A percentile compares a stretch with the other conserved stretches of the same genome.
phyloP scores from a whole-genome alignment of 1,140 invertebrate genomes.

The Apis cerana region DNA sequence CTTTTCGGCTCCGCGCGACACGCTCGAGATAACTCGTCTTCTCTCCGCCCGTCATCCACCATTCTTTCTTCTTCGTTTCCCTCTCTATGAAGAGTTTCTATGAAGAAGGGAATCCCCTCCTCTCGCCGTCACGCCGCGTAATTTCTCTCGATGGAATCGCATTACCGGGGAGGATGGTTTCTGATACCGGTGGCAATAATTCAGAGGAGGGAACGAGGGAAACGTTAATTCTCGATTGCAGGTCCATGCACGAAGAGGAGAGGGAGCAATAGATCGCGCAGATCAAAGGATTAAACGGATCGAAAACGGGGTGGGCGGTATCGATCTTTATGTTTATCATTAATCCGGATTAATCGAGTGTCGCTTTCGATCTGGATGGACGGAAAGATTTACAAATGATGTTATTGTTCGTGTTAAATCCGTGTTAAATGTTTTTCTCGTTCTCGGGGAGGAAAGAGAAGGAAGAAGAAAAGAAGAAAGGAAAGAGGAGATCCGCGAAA shows the following conservation, averaged over 20 bases:
- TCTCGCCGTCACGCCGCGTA: slow-evolving; percentile 49
- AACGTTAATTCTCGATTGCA: slow-evolving; percentile 62
- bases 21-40: slow-evolving; percentile 56
- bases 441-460: too few species aligned
- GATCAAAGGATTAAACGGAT: slow-evolving; percentile 62
- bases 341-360: neutral
- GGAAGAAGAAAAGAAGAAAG: too few species aligned
- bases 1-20: slow-evolving; percentile 41
- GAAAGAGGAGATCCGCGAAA: too few species aligned
- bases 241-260: slow-evolving; percentile 24
- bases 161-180: slow-evolving; percentile 59
- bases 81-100: neutral
- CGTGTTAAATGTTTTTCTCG: too few species aligned
- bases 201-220: slow-evolving; percentile 44
- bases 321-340: slow-evolving; percentile 47
- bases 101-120: neutral
- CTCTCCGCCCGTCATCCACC: neutral
- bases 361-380: too few species aligned
- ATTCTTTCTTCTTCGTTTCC: neutral
- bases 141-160: slow-evolving; percentile 59
- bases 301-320: slow-evolving; percentile 13
- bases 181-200: slow-evolving; percentile 61
- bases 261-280: slow-evolving; percentile 65
- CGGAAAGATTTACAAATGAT: neutral
- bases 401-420: too few species aligned